A percentile compares a stretch with the other conserved stretches of the same genome.
Conservation (phyloP, 2,113 vertebrate genomes). For the Todiramphus chloris region DNA sequence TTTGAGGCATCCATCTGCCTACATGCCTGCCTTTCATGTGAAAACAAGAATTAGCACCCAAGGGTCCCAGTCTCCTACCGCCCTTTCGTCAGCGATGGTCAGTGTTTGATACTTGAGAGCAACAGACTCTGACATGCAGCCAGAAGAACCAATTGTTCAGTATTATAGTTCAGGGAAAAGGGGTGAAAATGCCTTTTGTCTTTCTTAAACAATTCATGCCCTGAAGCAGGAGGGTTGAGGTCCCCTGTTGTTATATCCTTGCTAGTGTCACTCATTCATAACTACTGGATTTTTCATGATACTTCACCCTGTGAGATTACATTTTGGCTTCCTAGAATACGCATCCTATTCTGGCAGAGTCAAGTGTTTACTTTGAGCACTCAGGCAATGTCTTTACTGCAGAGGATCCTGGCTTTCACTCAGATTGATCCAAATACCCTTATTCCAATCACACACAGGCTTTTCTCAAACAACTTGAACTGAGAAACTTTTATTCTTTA, state of each 20-base stretch:
- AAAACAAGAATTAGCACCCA: background rate
- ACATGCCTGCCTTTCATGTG: background rate
- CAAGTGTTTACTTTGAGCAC: background rate
- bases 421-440: background rate
- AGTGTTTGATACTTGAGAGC: background rate
- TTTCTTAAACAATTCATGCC: constrained; percentile 5
- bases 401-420: background rate
- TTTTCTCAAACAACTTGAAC: background rate
- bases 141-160: background rate
- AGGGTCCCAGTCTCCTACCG: background rate
- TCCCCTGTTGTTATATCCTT: constrained; percentile 1
- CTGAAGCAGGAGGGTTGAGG: background rate
- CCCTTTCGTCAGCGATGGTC: background rate
- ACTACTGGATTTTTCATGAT: constrained; percentile 27
- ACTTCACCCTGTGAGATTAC: background rate
- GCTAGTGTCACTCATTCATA: background rate
- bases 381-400: background rate
- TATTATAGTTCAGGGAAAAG: background rate
- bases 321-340: background rate
- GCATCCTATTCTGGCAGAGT: background rate
- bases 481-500: background rate
- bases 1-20: background rate
- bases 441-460: background rate
- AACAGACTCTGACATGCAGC: background rate
- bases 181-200: background rate